A percentile compares a stretch with the other conserved stretches of the same genome.
phyloP scores from a whole-genome alignment of 1,140 invertebrate genomes.

The Aphelinus certus region DNA sequence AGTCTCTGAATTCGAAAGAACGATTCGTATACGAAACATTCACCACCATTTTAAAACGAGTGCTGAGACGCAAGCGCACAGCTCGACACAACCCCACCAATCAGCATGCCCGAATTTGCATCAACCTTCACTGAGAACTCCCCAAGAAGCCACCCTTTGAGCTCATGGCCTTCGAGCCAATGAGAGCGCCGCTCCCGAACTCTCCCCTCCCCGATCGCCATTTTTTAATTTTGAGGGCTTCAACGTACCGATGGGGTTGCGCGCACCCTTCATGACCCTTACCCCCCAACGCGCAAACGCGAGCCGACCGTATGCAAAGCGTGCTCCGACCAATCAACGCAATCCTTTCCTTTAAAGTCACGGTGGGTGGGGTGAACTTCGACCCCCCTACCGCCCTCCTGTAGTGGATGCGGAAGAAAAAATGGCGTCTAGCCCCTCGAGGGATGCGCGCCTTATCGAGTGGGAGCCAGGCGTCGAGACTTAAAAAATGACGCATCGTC shows the following conservation, averaged over 20 bases:
- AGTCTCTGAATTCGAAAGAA: no score
- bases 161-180: neutral
- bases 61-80: neutral
- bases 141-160: neutral
- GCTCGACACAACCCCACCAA: neutral
- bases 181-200: slow-evolving; percentile 8
- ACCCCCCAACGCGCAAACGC: neutral
- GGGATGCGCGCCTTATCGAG: slow-evolving; percentile 51
- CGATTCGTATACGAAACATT: no score
- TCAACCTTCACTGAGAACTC: neutral
- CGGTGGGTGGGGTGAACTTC: neutral
- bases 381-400: neutral
- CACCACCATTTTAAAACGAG: slow-evolving; percentile 15
- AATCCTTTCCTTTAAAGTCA: slow-evolving; percentile 15
- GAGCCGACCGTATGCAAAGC: slow-evolving; percentile 28
- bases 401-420: no score
- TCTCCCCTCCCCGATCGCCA: neutral
- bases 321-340: slow-evolving; percentile 13
- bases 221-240: slow-evolving; percentile 28
- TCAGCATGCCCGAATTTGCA: slow-evolving; percentile 18
- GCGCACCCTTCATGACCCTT: neutral
- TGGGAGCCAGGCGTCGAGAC: slow-evolving; percentile 48
- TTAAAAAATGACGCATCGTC: slow-evolving; percentile 62
- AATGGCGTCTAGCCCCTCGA: neutral
- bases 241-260: slow-evolving; percentile 1